These are phyloP conservation scores for Drosophila kanapiae DNA, from an alignment of 1,140 invertebrate species.

Conservation along the genomic window DNA sequence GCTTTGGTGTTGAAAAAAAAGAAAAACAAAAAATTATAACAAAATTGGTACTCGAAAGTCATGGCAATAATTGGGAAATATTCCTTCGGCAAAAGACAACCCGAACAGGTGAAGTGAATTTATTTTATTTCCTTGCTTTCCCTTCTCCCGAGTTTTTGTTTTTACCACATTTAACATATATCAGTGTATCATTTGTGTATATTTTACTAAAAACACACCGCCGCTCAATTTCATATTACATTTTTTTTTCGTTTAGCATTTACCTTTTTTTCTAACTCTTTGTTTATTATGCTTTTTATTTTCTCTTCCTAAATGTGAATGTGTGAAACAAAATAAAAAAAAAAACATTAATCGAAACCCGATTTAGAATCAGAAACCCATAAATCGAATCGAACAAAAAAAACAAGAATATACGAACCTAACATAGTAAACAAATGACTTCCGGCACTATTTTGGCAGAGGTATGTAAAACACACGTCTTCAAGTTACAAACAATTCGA, in stretches of 20 bases:
- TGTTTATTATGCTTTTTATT: slow-evolving; percentile 44
- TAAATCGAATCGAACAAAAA: slow-evolving; percentile 41
- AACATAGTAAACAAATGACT: slow-evolving; percentile 84
- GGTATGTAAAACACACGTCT: slow-evolving; percentile 84
- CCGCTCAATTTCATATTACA: slow-evolving; percentile 11
- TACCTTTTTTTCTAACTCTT: slow-evolving; percentile 28
- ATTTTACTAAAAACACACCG: slow-evolving; percentile 11
- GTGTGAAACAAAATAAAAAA: slow-evolving; percentile 14
- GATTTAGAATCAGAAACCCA: slow-evolving; percentile 37
- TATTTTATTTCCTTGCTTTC: slow-evolving; percentile 17
- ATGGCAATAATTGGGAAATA: slow-evolving; percentile 16
- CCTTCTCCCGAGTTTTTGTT: background rate
- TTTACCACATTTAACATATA: background rate
- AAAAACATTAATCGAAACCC: slow-evolving; percentile 35
- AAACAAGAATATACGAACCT: slow-evolving; percentile 53
- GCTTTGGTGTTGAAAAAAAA: slow-evolving; percentile 30
- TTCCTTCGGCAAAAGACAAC: slow-evolving; percentile 19
- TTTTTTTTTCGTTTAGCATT: slow-evolving; percentile 17
- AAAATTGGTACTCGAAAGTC: slow-evolving; percentile 49
- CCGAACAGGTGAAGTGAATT: slow-evolving; percentile 64
- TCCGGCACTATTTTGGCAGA: slow-evolving; percentile 85
- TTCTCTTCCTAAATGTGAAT: slow-evolving; percentile 43
- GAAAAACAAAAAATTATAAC: background rate
- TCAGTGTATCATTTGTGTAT: background rate
- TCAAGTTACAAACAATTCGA: slow-evolving; percentile 41